Conservation (phyloP, 2,888 invertebrate genomes). For the Hyppa rectilinea region DNA sequence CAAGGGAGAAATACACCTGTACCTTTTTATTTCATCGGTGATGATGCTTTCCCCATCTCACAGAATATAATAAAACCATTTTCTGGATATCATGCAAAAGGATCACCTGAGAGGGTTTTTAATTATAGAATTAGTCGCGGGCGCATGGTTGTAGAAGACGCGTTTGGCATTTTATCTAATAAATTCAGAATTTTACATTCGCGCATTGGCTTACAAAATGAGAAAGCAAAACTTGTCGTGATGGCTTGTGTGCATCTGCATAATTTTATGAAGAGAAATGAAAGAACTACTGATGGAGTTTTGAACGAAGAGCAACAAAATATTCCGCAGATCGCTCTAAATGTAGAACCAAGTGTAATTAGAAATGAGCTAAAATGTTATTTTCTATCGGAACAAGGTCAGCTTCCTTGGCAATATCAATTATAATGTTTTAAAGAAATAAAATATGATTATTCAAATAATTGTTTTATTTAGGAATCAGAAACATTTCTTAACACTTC, state of each 20-base stretch:
- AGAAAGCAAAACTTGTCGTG: slow-evolving; percentile 58
- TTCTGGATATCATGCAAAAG: slow-evolving; percentile 57
- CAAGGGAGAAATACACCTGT: slow-evolving; percentile 62
- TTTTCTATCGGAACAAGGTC: slow-evolving; percentile 58
- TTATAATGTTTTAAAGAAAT: no score
- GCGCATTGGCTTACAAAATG: slow-evolving; percentile 55
- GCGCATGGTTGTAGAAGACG: slow-evolving; percentile 61
- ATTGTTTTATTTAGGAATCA: no score
- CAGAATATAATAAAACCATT: slow-evolving; percentile 58
- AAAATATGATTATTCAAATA: no score
- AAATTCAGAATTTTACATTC: slow-evolving; percentile 53
- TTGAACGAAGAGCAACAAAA: slow-evolving; percentile 55
- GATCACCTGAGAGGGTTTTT: slow-evolving; percentile 59
- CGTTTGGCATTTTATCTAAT: slow-evolving; percentile 58
- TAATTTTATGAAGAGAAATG: slow-evolving; percentile 60
- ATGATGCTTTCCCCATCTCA: slow-evolving; percentile 57
- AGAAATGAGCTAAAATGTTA: slow-evolving; percentile 59
- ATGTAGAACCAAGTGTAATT: slow-evolving; percentile 57
- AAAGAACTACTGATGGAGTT: slow-evolving; percentile 56
- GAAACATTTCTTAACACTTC: slow-evolving; percentile 32
- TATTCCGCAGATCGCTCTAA: slow-evolving; percentile 55
- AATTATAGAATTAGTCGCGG: slow-evolving; percentile 61
- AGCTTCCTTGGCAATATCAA: no score
- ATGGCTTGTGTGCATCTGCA: slow-evolving; percentile 57
- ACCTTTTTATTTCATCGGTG: slow-evolving; percentile 61